Evolutionary conservation across 2,113 vertebrate genomes (phyloP).

Genomic region (Eubucco bourcierii): DNA sequence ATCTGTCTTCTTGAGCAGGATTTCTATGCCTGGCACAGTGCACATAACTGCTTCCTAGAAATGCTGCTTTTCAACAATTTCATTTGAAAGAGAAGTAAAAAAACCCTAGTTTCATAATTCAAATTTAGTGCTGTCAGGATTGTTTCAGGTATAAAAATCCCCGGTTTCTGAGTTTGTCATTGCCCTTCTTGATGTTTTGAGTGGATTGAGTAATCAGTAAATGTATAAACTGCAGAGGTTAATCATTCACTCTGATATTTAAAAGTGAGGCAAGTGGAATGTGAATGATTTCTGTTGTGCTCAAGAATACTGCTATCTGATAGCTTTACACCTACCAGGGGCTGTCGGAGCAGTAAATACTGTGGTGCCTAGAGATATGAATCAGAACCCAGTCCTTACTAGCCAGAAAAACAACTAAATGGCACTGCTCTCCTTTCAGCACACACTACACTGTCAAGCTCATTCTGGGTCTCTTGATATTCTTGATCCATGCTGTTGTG

Average conservation of each 20-base stretch:
- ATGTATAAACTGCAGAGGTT: neutral
- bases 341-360: neutral
- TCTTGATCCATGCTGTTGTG: neutral
- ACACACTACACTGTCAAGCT: rapidly evolving
- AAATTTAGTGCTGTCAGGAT: neutral
- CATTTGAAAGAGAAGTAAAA: neutral
- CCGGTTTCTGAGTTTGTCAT: neutral
- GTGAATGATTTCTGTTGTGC: neutral
- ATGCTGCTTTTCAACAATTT: slow-evolving; percentile 7
- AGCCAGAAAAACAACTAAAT: neutral
- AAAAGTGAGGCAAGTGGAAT: neutral
- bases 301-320: neutral
- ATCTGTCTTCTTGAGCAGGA: neutral
- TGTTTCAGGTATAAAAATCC: neutral
- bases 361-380: rapidly evolving
- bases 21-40: neutral
- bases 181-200: neutral
- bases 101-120: neutral
- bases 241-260: neutral
- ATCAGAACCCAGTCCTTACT: neutral
- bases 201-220: neutral
- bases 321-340: neutral
- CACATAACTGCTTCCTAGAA: slow-evolving; percentile 15
- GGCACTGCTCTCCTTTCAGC: rapidly evolving
- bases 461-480: neutral